Conservation (phyloP, 2,113 vertebrate genomes). For the Zootoca vivipara region DNA sequence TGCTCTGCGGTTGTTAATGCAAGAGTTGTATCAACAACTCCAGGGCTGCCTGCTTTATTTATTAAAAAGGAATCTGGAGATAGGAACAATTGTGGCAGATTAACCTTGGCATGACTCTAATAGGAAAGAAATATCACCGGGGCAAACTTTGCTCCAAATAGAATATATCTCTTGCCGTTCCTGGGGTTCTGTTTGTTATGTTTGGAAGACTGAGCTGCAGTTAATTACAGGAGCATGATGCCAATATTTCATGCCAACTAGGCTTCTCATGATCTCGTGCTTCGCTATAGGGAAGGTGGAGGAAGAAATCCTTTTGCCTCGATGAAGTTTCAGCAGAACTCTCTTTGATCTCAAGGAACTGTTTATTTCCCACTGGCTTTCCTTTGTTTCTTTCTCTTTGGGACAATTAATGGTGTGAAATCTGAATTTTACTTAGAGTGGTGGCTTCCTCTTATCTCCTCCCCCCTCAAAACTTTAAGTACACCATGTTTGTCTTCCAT, state of each 20-base stretch:
- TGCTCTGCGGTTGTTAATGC: slow-evolving; percentile 35
- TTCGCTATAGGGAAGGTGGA: not conserved
- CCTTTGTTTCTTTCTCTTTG: slow-evolving; percentile 57
- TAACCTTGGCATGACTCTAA: slow-evolving; percentile 41
- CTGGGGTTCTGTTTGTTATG: slow-evolving; percentile 41
- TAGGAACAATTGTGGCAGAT: slow-evolving; percentile 44
- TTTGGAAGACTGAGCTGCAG: slow-evolving; percentile 47
- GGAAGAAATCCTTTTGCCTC: slow-evolving; percentile 40
- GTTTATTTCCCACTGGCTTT: slow-evolving; percentile 24
- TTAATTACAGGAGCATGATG: slow-evolving; percentile 49
- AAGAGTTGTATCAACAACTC: slow-evolving; percentile 53
- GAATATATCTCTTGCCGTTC: slow-evolving; percentile 39
- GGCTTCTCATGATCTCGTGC: not conserved
- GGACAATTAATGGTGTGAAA: slow-evolving; percentile 57
- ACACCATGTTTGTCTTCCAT: not conserved
- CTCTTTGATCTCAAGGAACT: slow-evolving; percentile 29
- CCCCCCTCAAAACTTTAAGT: slow-evolving; percentile 7
- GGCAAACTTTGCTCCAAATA: slow-evolving; percentile 47
- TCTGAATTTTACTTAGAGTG: slow-evolving; percentile 53
- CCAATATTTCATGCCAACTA: slow-evolving; percentile 23
- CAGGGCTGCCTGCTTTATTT: slow-evolving; percentile 46
- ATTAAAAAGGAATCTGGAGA: slow-evolving; percentile 17
- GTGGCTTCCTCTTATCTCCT: slow-evolving; percentile 28
- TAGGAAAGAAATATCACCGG: slow-evolving; percentile 28
- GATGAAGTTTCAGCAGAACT: slow-evolving; percentile 29